These are phyloP conservation scores for Zingel zingel DNA, from an alignment of 2,113 vertebrate genomes.

Conservation along the genomic window DNA sequence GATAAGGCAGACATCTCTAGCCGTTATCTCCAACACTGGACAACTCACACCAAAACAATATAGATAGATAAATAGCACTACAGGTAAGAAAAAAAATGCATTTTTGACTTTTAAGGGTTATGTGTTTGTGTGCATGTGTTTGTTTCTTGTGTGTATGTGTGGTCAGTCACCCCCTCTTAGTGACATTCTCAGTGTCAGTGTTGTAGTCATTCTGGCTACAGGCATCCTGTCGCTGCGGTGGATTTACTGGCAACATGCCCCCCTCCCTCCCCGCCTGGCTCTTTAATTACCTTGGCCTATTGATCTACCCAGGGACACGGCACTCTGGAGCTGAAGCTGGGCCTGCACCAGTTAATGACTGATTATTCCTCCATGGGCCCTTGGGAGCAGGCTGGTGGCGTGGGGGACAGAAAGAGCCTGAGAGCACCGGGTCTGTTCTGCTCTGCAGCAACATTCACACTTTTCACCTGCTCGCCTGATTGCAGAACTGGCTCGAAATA, in stretches of 20 bases:
- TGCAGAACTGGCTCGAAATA: constrained; percentile 47
- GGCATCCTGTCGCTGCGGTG: constrained; percentile 78
- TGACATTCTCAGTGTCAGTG: constrained; percentile 75
- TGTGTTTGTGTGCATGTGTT: constrained; percentile 31
- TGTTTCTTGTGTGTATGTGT: constrained; percentile 36
- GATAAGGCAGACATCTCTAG: no score
- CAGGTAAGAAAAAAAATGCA: no score
- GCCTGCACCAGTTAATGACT: constrained; percentile 83
- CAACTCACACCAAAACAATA: no score
- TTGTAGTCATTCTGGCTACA: constrained; percentile 82
- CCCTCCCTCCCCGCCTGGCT: constrained; percentile 73
- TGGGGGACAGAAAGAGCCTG: constrained; percentile 65
- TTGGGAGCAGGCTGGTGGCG: constrained; percentile 64
- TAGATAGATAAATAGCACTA: no score
- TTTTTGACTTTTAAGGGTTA: constrained; percentile 1
- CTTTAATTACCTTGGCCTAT: constrained; percentile 89
- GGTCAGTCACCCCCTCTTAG: constrained; percentile 55
- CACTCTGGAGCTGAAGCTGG: constrained; percentile 76
- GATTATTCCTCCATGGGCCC: constrained; percentile 78
- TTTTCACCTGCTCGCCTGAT: constrained; percentile 55
- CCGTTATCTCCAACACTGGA: no score
- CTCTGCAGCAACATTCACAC: constrained; percentile 54
- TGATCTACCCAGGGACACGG: constrained; percentile 82
- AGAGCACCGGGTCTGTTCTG: constrained; percentile 45
- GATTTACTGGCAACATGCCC: constrained; percentile 84